Evolutionary conservation across 2,797 vertebrate genomes (phyloP).

Genomic region (Catamblyrhynchus diadema): DNA sequence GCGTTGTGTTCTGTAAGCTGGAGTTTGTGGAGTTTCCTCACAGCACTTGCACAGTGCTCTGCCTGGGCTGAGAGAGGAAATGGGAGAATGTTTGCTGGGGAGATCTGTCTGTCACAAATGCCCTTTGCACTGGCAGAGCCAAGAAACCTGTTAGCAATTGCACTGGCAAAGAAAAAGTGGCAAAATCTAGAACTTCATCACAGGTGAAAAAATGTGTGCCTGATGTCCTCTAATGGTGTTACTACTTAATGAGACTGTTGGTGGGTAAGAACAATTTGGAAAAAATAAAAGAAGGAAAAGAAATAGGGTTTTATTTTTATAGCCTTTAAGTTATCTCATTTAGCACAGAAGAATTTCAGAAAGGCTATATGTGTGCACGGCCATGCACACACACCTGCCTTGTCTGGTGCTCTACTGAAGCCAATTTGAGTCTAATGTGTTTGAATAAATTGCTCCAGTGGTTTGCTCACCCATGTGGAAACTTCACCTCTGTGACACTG

Average conservation of each 20-base stretch:
- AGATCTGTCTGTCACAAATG: neutral
- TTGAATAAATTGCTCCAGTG: conserved; percentile 11
- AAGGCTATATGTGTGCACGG: neutral
- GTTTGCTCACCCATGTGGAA: conserved; percentile 9
- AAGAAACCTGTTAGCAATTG: neutral
- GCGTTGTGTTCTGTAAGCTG: neutral
- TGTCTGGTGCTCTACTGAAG: neutral
- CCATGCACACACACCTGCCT: neutral
- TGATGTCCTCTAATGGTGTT: neutral
- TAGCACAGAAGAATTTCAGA: neutral
- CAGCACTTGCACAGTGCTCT: neutral
- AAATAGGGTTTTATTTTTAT: neutral
- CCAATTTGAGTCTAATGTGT: neutral
- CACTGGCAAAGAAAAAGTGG: neutral
- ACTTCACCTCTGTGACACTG: neutral
- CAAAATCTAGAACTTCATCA: neutral
- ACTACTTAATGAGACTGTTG: neutral
- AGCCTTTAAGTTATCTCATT: neutral
- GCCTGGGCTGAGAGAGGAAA: neutral
- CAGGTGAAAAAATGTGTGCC: neutral
- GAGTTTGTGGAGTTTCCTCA: neutral
- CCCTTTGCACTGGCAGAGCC: neutral
- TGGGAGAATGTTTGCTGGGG: neutral
- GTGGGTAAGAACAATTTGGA: neutral
- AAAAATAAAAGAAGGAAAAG: neutral